Conservation (phyloP, 1,140 invertebrate species). For the Tetraneura akinire region DNA sequence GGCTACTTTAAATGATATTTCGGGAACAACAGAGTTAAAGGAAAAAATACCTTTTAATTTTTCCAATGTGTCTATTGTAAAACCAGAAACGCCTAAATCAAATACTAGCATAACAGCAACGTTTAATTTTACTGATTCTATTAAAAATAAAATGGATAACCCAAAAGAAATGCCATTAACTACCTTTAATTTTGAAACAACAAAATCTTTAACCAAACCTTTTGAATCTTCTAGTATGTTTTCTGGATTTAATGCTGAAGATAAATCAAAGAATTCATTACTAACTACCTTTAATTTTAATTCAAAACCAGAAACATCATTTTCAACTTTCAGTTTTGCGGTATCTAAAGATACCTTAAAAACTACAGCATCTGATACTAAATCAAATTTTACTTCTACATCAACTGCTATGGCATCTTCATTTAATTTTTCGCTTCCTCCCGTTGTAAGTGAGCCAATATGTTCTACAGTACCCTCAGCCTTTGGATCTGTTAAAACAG, state of each 20-base stretch:
- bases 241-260: conserved; percentile 16
- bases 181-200: background rate
- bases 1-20: conserved; percentile 16
- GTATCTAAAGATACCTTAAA: background rate
- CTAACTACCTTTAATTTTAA: conserved; percentile 21
- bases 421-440: conserved; percentile 20
- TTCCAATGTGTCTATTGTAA: background rate
- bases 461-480: background rate
- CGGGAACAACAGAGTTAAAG: conserved; percentile 1
- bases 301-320: conserved; percentile 33
- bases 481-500: background rate
- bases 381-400: conserved; percentile 3
- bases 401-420: background rate
- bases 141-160: conserved; percentile 31
- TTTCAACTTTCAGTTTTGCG: conserved; percentile 27
- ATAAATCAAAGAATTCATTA: conserved; percentile 3
- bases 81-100: background rate
- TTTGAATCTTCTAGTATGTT: conserved; percentile 4
- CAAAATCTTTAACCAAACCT: background rate
- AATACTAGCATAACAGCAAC: background rate
- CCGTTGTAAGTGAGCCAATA: background rate
- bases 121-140: conserved; percentile 19
- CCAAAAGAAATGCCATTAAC: background rate
- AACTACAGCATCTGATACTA: background rate
- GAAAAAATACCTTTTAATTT: conserved; percentile 13